Conservation (phyloP, 2,797 vertebrate species). For the Tragopan temminckii region DNA sequence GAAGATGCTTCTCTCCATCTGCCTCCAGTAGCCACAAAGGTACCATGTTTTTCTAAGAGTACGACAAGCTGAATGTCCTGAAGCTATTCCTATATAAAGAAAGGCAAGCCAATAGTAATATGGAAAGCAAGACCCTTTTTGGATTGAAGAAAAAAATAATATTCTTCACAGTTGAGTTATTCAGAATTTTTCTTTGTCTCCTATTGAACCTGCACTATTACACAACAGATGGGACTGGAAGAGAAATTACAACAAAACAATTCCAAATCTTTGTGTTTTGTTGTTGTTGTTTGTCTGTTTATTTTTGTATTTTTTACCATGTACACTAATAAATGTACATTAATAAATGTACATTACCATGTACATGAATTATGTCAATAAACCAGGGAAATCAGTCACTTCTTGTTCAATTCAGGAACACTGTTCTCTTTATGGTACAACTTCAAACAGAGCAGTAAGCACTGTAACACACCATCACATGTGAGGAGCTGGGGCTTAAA, state of each 20-base stretch:
- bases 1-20: neutral
- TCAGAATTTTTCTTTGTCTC: neutral
- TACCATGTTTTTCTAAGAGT: neutral
- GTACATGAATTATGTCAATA: neutral
- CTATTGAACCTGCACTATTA: neutral
- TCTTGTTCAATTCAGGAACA: neutral
- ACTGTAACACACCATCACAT: neutral
- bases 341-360: neutral
- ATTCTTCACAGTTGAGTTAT: neutral
- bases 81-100: neutral
- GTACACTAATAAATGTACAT: neutral
- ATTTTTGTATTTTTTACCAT: neutral
- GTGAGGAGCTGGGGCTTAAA: neutral
- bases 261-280: neutral
- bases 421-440: neutral
- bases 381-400: neutral
- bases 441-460: neutral
- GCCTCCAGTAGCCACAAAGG: rapidly evolving
- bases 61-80: neutral
- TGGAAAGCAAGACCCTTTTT: neutral
- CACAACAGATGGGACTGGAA: neutral
- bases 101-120: neutral
- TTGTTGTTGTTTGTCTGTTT: neutral
- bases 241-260: neutral
- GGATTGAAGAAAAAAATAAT: neutral